Conservation (phyloP, 30 jellyfish, hydroid and myxozoan genomes). For the Clytia hemisphaerica region DNA sequence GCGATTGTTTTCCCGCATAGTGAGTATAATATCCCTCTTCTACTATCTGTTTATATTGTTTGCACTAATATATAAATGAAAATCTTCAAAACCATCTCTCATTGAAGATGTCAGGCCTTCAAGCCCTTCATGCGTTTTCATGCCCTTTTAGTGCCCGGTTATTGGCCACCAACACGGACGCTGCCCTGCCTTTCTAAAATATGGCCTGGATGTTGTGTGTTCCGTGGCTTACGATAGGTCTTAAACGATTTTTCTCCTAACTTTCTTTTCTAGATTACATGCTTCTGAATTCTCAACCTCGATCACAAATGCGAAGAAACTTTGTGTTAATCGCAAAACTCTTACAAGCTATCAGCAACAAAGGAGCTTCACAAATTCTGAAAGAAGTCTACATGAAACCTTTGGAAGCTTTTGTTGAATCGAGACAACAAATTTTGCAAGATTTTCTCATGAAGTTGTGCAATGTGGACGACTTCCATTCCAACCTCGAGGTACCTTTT, state of each 20-base stretch:
- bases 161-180: no score
- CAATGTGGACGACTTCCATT: constrained; percentile 92
- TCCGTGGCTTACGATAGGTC: no score
- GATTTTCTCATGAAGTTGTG: constrained; percentile 70
- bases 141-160: no score
- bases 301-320: constrained; percentile 74
- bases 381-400: constrained; percentile 93
- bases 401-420: constrained; percentile 52
- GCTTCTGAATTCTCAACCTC: constrained; percentile 82
- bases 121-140: no score
- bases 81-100: no score
- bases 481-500: constrained; percentile 77
- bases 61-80: background rate
- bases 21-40: constrained; percentile 13
- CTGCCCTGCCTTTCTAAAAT: no score
- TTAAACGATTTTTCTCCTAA: background rate
- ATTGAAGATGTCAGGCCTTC: no score
- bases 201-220: no score
- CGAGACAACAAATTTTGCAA: constrained; percentile 72
- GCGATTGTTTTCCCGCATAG: constrained; percentile 97
- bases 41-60: background rate
- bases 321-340: constrained; percentile 87
- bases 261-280: constrained; percentile 54
- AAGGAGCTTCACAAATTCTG: constrained; percentile 58
- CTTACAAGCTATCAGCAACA: constrained; percentile 92